A percentile compares a stretch with the other conserved stretches of the same genome.
Evolutionary conservation across 1,140 invertebrate genomes (phyloP).

Genomic region (Cyrtorhinus lividipennis): DNA sequence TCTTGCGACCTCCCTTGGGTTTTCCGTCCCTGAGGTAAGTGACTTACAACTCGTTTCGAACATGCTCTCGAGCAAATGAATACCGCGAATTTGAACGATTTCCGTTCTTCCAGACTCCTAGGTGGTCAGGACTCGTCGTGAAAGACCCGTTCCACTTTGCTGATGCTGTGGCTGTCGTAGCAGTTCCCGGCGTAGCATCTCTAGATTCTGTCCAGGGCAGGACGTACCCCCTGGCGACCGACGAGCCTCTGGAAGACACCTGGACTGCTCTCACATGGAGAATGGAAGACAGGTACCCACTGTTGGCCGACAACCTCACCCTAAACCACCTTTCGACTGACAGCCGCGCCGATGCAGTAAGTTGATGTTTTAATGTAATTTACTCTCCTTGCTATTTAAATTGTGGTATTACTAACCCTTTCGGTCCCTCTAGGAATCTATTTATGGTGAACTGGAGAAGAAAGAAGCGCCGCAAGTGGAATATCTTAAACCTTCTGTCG

Average conservation of each 20-base stretch:
- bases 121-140: conserved; percentile 55
- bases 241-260: conserved; percentile 47
- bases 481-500: conserved; percentile 11
- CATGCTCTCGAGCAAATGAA: no score
- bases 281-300: conserved; percentile 37
- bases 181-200: conserved; percentile 49
- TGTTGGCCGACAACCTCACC: conserved; percentile 14
- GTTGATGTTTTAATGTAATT: not conserved
- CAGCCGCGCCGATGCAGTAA: conserved; percentile 14
- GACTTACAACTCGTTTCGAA: no score
- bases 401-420: conserved; percentile 1
- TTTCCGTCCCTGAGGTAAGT: conserved; percentile 19
- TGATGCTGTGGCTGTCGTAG: conserved; percentile 56
- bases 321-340: not conserved
- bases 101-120: conserved; percentile 41
- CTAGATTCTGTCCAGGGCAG: conserved; percentile 28
- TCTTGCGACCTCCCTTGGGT: conserved; percentile 16
- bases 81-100: no score
- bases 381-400: no score
- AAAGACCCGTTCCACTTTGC: conserved; percentile 59
- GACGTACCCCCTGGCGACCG: conserved; percentile 40
- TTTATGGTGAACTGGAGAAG: conserved; percentile 5
- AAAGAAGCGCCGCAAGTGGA: conserved; percentile 13
- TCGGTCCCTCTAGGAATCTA: conserved; percentile 15
- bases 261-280: conserved; percentile 42